Base-by-base conservation (phyloP, 64 coral and sea anemone genomes). In the Montipora efflorescens region DNA sequence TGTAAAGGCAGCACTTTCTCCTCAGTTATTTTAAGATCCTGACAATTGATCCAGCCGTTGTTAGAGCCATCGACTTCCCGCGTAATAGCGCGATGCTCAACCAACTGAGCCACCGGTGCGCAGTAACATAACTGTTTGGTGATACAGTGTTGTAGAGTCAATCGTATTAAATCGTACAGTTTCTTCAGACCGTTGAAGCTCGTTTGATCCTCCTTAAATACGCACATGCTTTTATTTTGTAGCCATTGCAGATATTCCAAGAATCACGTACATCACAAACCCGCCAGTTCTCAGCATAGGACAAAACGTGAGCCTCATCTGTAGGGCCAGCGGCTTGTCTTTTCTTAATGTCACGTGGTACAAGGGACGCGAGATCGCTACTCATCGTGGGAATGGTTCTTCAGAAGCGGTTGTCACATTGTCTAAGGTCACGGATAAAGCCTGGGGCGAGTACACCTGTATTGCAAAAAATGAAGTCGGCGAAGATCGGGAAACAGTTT, bases 321-420 rank as follows among this genome's bases (percentile, higher is more conserved):
- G 81, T 8, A 47, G 3, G 13, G 81, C 81, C 58, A 84, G 16
- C 16, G 43, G 81, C 46, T 4, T 84, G 5, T 18, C 81, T 67
- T 14, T 18, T 84, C 58, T 84, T 18, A 84, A 84, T 2, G 81
- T 84, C 81, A 67, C 81, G 59, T 84, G 81, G 81, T 67, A 84
- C 58, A 84, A 47, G 28, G 14, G 61, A 36, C 13, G 44, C 23
- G 62, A 47, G 8, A 25, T 47, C 16, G 43, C 59, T 10, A 7
- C 13, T n/a, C 16, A 47, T 16, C 23, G 10, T 47, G 44, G 15
- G 2, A 67, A 47, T 7, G 25, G 59, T 47, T 46, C 61, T 46
- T 84, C 81, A 45, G 16, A 84, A 43, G 81, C 28, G 43, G 59
- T 84, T 2, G 2, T 84, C 1, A 84, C 23, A 14, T 18, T 67